Evolutionary conservation across 2,113 vertebrate genomes (phyloP).

Genomic region (Calypte anna): DNA sequence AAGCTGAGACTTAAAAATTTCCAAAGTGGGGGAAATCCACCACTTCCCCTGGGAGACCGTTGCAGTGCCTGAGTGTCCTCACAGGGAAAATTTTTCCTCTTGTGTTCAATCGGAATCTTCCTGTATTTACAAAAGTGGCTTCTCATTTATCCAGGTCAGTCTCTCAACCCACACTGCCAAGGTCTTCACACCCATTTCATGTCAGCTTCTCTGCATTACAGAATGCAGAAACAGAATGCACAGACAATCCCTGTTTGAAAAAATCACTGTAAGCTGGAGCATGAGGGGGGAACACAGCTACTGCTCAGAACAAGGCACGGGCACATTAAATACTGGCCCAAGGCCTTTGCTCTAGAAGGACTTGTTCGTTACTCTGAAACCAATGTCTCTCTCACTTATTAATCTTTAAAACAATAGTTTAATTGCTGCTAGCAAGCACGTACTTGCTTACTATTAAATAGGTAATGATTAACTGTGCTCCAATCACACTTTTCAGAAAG

Average conservation of each 20-base stretch:
- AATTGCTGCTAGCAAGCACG: not conserved
- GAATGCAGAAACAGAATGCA: not conserved
- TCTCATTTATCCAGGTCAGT: not conserved
- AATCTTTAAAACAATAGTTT: constrained; percentile 22
- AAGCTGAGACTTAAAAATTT: too few relatives aligned
- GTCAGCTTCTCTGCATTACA: not conserved
- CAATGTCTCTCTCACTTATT: not conserved
- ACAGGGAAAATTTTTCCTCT: too few relatives aligned
- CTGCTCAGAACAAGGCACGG: not conserved
- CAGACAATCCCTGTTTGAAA: not conserved
- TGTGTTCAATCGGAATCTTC: too few relatives aligned
- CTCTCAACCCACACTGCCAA: not conserved
- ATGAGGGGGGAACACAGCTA: not conserved
- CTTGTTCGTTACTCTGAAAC: not conserved
- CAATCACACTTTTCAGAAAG: not conserved
- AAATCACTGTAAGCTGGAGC: not conserved
- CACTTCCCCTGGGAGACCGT: too few relatives aligned
- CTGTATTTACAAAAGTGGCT: not conserved
- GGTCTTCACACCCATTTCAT: not conserved
- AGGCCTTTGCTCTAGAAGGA: not conserved
- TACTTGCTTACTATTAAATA: not conserved
- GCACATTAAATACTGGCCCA: not conserved
- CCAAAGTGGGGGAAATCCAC: too few relatives aligned
- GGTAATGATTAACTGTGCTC: not conserved
- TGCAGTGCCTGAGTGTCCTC: too few relatives aligned